phyloP scores from a whole-genome alignment of 37 sponge, comb jelly and placozoan species.

The Spongilla lacustris region DNA sequence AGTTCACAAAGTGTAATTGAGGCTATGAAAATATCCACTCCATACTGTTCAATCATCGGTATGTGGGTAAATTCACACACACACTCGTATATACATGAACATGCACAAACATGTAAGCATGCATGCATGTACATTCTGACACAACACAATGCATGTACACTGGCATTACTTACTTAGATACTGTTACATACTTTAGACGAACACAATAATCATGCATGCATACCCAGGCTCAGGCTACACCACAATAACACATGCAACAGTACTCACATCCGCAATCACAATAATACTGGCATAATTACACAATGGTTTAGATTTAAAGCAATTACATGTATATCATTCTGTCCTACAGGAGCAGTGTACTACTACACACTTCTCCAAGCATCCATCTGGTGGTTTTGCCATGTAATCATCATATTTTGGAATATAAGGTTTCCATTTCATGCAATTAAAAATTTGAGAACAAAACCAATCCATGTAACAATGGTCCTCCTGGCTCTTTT shows the following conservation, averaged over 20 bases:
- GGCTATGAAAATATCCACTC: conserved; percentile 18
- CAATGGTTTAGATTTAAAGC: background rate
- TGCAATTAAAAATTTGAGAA: background rate
- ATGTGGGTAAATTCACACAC: background rate
- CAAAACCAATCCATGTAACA: conserved; percentile 2
- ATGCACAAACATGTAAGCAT: background rate
- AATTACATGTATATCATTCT: background rate
- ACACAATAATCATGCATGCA: too few species aligned
- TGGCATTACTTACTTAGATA: too few species aligned
- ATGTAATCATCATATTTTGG: conserved; percentile 20
- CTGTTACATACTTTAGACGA: too few species aligned
- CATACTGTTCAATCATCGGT: conserved; percentile 39
- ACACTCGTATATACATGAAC: background rate
- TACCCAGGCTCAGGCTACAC: too few species aligned
- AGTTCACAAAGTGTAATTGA: background rate
- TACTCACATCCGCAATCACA: background rate
- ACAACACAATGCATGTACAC: too few species aligned
- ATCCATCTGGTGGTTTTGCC: conserved; percentile 33
- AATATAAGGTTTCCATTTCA: conserved; percentile 26
- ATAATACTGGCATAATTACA: background rate
- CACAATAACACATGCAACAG: too few species aligned
- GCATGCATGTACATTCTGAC: background rate
- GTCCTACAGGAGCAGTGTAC: conserved; percentile 23
- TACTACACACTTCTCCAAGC: conserved; percentile 28
- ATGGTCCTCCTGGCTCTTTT: conserved; percentile 6